Evolutionary conservation across 2,113 vertebrate genomes (phyloP), one percentile per base, ranked within the genome.

Genomic region (Athene noctua): DNA sequence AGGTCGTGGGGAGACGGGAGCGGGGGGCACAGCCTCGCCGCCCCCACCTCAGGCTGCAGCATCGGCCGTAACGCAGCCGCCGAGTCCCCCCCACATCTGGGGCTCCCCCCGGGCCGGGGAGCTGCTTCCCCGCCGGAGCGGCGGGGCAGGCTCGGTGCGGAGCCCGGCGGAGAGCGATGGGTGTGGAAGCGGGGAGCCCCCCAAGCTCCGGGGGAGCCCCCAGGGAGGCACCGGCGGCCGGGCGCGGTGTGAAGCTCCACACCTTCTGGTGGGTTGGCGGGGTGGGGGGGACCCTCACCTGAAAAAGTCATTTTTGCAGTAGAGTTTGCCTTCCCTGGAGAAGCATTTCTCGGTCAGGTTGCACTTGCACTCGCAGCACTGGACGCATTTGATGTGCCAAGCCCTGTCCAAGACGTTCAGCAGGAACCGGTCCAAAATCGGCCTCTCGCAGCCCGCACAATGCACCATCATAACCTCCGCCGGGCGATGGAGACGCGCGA

Each of bases 291-390:
- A 29, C 44, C 44, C 98, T 99, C 98, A 99, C 99, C 99, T 99
- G 99, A 99, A 99, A 97, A 99, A 99, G 98, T 99, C 99, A 44
- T 98, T 99, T 98, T 99, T 99, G 98, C 99, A 99, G 96, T 99
- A 99, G 88, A 99, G 99, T 98, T 99, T 99, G 36, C 99, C 99
- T 94, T 99, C 99, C 96, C 99, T 98, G 96, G 99, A 99, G 98
- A 99, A 99, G 96, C 99, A 99, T 98, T 99, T 99, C 97, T 99
- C 99, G 26, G 99, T 99, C 32, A 99, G 99, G 97, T 99, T 99
- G 97, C 99, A 99, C 96, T 97, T 99, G 98, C 99, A 99, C 81
- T 99, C 99, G 94, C 99, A 99, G 98, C 99, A 99, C 97, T 99
- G 99, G 52, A 99, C 99, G 96, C 99, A 99, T 97, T 99, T 99